Percentiles rank a stretch among this genome's conserved stretches.
Evolutionary conservation across 2,113 vertebrate genomes (phyloP).

Genomic region (Apistogramma diplotaenia): DNA sequence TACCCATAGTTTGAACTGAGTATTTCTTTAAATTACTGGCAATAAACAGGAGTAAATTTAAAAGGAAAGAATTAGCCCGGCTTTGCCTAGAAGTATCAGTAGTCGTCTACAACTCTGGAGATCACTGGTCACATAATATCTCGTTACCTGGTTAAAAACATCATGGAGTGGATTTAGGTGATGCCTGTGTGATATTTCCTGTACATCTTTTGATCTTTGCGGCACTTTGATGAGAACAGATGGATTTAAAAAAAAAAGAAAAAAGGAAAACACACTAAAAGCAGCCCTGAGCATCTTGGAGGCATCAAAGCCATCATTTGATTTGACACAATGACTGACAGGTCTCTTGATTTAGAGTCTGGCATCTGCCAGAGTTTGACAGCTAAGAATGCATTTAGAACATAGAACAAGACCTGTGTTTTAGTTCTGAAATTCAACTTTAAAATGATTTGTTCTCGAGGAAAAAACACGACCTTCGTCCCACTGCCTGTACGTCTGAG

Average conservation of each 20-base stretch:
- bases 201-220: neutral
- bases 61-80: neutral
- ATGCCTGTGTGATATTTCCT: neutral
- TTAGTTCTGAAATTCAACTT: neutral
- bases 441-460: neutral
- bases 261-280: neutral
- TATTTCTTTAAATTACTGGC: neutral
- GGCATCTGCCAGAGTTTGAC: conserved; percentile 6
- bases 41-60: neutral
- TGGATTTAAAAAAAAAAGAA: neutral
- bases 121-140: neutral
- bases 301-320: neutral
- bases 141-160: neutral
- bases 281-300: neutral
- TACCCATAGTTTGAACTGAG: neutral
- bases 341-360: conserved; percentile 22
- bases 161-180: neutral
- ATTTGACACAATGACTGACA: conserved; percentile 46
- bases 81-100: neutral
- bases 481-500: neutral
- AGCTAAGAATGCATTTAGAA: conserved; percentile 16
- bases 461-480: neutral
- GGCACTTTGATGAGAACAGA: conserved; percentile 16
- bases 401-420: conserved; percentile 8
- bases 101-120: neutral